Evolutionary conservation across 2,113 vertebrate genomes (phyloP), one percentile per base, ranked within the genome.

Genomic region (Ceyx cyanopectus): DNA sequence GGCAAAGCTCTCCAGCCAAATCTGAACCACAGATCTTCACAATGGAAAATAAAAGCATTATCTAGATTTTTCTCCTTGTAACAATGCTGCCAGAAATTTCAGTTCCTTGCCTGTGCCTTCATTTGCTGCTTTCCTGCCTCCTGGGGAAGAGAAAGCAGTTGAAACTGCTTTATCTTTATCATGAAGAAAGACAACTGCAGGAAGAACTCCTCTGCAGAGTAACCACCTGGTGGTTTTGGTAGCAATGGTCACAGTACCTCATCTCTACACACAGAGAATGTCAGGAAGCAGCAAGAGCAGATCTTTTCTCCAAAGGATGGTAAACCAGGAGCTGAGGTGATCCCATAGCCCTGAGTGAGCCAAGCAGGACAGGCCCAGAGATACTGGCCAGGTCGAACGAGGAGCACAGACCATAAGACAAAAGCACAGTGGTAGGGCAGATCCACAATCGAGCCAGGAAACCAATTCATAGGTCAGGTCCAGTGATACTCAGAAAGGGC

Each of bases 11-110:
- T 76, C 50, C 26, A 74, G 67, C 67, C 79, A 58, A 58, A 91
- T 91, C 81, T 85, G 81, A 93, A 74, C 81, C 81, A 79, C 78
- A 81, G 65, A 93, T 92, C 81, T 93, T 80, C 29, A 24, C 54
- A 53, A 72, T 66, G 79, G 89, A 76, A 94, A 93, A 78, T 43
- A 89, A 82, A 90, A 85, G 37, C 10, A 1, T 85, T 82, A 89
- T 90, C 93, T 86, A 80, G 76, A 93, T 94, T 80, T 80, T 94
- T 75, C 56, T 80, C 69, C 60, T n/a, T n/a, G 9, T 1, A 56
- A 10, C 58, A 84, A 16, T 9, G 41, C 26, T 87, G 46, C 24
- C 27, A 34, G 62, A 81, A 41, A 18, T 37, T 54, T 80, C 81
- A 57, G 32, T 37, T 75, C 32, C 50, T 53, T 85, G 61, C 81